Base-by-base conservation (phyloP, 53 echinoderm and acorn worm genomes). In the Paelopatides confundens region DNA sequence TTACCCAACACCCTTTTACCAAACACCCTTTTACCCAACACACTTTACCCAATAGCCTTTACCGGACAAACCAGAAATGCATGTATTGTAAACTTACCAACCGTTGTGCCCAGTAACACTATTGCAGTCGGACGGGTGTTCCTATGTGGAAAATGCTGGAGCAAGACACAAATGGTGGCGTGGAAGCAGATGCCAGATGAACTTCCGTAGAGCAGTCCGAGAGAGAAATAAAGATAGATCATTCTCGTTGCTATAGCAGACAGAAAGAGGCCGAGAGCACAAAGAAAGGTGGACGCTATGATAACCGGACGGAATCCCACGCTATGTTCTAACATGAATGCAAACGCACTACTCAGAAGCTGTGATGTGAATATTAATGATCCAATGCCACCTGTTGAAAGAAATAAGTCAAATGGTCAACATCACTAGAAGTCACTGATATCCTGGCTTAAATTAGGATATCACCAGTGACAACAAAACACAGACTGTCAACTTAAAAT, bases 321-420 rank as follows among this genome's bases (percentile, higher is more conserved):
- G 63, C 62, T 34, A 26, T 24, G 82, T 14, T 82, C 82, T 32
- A 82, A 63, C 23, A 63, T 62, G 82, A 62, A 82, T 13, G 82
- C 82, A 30, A 82, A 82, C 35, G 82, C 82, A 62, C 82, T 63
- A 35, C 82, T 82, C 21, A 82, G 63, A 35, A 82, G 63, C 63
- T 82, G 82, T 2, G 37, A 82, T 2, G 82, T 5, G 43, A 82
- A 82, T 2, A 28, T 62, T 36, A 63, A 34, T 2, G 82, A 82
- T 1, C 82, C 82, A 13, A 82, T 82, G 23, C 36, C 5, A 82
- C 82, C 82, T 82, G 82, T 58, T 58, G n/a, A 58, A 58, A 48
- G 48, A 48, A 48, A 48, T 14, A 48, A 14, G 9, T 48, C 14
- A 9, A 48, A 48, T 9, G n/a, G 65, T 64, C n/a, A 64, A 48